These are phyloP conservation scores for Carollia perspicillata DNA, from an alignment of 2,113 vertebrate species.

Conservation along the genomic window DNA sequence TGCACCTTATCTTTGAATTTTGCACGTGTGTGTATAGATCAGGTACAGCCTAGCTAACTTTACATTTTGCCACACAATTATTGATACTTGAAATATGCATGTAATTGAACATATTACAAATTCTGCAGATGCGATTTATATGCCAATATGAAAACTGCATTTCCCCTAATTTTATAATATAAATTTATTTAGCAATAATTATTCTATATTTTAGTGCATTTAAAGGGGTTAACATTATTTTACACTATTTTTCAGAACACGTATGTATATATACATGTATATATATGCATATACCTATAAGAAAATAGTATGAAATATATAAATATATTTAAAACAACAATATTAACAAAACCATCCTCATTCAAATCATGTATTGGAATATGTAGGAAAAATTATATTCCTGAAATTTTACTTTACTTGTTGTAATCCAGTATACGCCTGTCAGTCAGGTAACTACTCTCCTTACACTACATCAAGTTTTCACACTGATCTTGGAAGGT, in stretches of 20 bases:
- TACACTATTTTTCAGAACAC: background rate
- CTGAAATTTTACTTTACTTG: background rate
- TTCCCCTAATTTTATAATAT: conserved; percentile 31
- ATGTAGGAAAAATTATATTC: background rate
- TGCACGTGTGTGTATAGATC: background rate
- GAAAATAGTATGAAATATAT: background rate
- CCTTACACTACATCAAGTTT: background rate
- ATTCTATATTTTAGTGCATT: background rate
- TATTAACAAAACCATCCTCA: background rate
- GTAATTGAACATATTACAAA: conserved; percentile 51
- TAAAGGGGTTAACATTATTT: background rate
- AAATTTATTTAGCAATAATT: conserved; percentile 15
- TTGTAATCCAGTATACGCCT: background rate
- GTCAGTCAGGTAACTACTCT: background rate
- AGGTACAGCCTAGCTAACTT: background rate
- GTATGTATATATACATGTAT: background rate
- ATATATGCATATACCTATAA: background rate
- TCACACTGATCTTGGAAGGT: background rate
- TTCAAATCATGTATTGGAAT: background rate
- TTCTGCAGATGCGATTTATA: conserved; percentile 13
- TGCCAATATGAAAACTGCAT: background rate
- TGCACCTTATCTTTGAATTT: conserved; percentile 46
- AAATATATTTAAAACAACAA: background rate
- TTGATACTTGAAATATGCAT: conserved; percentile 43
- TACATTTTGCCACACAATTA: conserved; percentile 20